Percentiles rank a stretch among this genome's conserved stretches.
Conservation (phyloP, 2,797 vertebrate genomes). For the Argya squamiceps region DNA sequence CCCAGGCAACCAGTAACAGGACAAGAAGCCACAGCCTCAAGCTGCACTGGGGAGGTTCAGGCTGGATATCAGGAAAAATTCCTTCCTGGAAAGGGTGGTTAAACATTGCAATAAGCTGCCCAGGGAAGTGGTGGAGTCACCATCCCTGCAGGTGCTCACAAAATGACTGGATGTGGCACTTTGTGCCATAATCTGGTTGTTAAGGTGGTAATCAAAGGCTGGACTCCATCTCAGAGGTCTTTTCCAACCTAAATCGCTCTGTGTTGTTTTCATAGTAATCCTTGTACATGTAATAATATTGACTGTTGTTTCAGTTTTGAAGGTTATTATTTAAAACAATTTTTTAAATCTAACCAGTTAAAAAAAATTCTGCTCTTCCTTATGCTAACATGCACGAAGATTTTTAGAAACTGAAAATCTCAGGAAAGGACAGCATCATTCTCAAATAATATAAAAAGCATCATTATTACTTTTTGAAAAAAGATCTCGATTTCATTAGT, state of each 20-base stretch:
- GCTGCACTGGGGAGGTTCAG: accelerated
- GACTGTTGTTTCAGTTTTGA: background rate
- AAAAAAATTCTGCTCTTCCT: background rate
- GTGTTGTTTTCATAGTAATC: background rate
- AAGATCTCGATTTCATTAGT: background rate
- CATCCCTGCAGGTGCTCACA: background rate
- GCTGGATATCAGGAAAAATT: background rate
- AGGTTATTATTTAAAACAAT: background rate
- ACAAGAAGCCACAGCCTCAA: background rate
- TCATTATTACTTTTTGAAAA: background rate
- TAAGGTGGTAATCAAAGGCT: background rate
- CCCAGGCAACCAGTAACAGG: background rate
- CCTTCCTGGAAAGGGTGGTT: background rate
- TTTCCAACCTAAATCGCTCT: background rate
- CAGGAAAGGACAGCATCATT: background rate
- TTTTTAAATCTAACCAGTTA: background rate
- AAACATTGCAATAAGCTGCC: background rate
- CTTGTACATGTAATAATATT: background rate
- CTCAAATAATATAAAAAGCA: background rate
- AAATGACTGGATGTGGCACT: background rate
- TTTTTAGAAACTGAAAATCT: background rate
- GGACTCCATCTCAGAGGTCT: background rate
- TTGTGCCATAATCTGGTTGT: background rate
- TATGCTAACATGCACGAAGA: background rate
- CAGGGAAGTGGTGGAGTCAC: background rate